Percentiles rank a stretch among this genome's conserved stretches.
These are phyloP conservation scores for Ormyrus nitidulus DNA, from an alignment of 2,888 invertebrate genomes.

Conservation along the genomic window DNA sequence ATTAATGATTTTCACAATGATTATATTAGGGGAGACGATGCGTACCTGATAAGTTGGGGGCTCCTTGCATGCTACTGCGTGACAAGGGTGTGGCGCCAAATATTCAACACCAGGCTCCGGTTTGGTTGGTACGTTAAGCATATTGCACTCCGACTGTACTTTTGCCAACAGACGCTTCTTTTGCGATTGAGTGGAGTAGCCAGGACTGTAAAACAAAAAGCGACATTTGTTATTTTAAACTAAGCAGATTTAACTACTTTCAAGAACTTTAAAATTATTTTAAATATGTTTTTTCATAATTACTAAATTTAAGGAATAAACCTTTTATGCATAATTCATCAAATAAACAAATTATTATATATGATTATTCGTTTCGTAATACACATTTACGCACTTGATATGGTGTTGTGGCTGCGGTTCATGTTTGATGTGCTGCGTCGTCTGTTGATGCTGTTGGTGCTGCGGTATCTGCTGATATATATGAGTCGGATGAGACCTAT, in stretches of 20 bases:
- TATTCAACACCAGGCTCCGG: constrained; percentile 79
- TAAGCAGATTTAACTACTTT: constrained; percentile 3
- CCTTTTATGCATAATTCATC: background rate
- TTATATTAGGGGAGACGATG: background rate
- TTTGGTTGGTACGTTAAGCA: constrained; percentile 79
- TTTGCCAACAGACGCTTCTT: constrained; percentile 93
- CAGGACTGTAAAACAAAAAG: constrained; percentile 65
- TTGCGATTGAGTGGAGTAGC: constrained; percentile 84
- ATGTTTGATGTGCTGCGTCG: constrained; percentile 77
- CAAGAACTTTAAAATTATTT: background rate
- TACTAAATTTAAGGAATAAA: background rate
- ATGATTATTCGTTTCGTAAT: too few relatives aligned
- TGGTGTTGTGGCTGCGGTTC: constrained; percentile 77
- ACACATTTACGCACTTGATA: constrained; percentile 63
- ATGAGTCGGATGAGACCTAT: constrained; percentile 74
- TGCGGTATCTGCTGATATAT: constrained; percentile 67
- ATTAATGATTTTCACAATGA: constrained; percentile 6
- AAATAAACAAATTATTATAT: background rate
- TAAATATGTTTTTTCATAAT: background rate
- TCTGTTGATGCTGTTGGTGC: constrained; percentile 70
- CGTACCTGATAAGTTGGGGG: constrained; percentile 74
- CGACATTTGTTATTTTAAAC: constrained; percentile 14
- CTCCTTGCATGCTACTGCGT: constrained; percentile 77
- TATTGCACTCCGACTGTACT: constrained; percentile 86
- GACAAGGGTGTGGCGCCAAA: constrained; percentile 75